These are phyloP conservation scores for Labia minor DNA, from an alignment of 2,888 invertebrate genomes.

Conservation along the genomic window DNA sequence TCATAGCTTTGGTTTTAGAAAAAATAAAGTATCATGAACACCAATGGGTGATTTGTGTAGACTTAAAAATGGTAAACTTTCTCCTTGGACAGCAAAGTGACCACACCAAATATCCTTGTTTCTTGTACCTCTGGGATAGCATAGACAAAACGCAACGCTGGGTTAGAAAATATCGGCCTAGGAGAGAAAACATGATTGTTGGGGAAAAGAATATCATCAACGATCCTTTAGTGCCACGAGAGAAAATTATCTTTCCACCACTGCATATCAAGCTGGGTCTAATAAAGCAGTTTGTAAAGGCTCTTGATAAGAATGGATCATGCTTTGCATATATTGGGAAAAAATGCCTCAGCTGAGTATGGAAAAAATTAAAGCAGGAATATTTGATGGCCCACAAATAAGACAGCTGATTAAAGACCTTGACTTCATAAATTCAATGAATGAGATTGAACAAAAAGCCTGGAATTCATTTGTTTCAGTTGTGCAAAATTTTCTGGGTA, in stretches of 20 bases:
- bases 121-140: slow-evolving; percentile 15
- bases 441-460: no score
- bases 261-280: slow-evolving; percentile 14
- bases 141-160: slow-evolving; percentile 14
- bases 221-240: not conserved
- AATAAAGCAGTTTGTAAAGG: no score
- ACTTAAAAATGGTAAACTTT: slow-evolving; percentile 26
- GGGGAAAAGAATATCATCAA: slow-evolving; percentile 9
- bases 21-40: not conserved
- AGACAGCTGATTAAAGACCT: not conserved
- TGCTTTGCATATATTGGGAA: slow-evolving; percentile 1
- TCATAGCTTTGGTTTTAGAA: not conserved
- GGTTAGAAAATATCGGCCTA: slow-evolving; percentile 17
- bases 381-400: slow-evolving; percentile 16
- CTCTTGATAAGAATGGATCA: no score
- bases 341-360: not conserved
- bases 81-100: slow-evolving; percentile 26
- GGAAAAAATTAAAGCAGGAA: slow-evolving; percentile 14
- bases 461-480: no score
- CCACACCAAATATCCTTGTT: not conserved
- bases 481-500: no score
- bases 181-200: slow-evolving; percentile 17
- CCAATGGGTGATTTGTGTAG: not conserved
- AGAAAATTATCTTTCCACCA: slow-evolving; percentile 14
- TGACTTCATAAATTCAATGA: slow-evolving; percentile 13